A percentile compares a stretch with the other conserved stretches of the same genome.
phyloP scores from a whole-genome alignment of 1,140 invertebrate genomes.

The Pachypsylla venusta region DNA sequence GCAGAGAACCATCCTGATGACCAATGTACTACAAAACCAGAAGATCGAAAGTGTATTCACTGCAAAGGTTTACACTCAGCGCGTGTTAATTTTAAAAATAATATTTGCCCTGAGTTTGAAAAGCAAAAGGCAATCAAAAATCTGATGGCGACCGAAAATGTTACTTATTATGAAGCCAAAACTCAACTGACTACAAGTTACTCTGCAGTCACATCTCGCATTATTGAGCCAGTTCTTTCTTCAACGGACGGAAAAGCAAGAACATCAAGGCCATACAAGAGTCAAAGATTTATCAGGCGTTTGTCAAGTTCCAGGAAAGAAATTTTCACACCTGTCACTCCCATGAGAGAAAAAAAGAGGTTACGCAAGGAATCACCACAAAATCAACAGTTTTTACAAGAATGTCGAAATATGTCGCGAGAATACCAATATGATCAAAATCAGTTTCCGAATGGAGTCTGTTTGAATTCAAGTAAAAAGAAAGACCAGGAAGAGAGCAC shows the following conservation, averaged over 20 bases:
- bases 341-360: not conserved
- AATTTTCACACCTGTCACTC: not conserved
- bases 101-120: not conserved
- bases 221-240: not conserved
- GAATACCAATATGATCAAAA: not conserved
- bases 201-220: not conserved
- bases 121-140: slow-evolving; percentile 4
- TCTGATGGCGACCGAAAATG: not conserved
- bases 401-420: not conserved
- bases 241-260: not conserved
- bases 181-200: not conserved
- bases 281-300: too few species aligned
- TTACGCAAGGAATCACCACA: not conserved
- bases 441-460: not conserved
- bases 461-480: not conserved
- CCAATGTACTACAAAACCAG: not conserved
- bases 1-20: not conserved
- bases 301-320: not conserved
- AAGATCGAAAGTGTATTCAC: not conserved
- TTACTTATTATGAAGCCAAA: slow-evolving; percentile 4
- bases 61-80: not conserved
- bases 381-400: not conserved
- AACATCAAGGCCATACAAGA: not conserved
- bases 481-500: not conserved
- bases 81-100: not conserved